Percentiles rank a stretch among this genome's conserved stretches.
phyloP scores from a whole-genome alignment of 2,113 vertebrate species.

The Vimba vimba region DNA sequence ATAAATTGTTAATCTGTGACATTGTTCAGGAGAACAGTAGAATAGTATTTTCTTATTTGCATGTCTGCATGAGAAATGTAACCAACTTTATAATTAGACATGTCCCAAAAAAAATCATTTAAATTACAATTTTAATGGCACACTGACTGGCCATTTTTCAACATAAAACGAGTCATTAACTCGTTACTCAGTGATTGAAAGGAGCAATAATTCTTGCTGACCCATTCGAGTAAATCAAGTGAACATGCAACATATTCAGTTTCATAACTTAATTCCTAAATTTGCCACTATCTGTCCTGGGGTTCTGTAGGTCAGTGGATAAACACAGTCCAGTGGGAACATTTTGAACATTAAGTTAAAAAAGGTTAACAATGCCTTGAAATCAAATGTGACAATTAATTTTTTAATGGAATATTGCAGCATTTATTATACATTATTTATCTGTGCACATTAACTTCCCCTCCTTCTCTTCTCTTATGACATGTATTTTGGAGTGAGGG shows the following conservation, averaged over 20 bases:
- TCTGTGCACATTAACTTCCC: too few relatives aligned
- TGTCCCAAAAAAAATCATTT: background rate
- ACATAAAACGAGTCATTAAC: background rate
- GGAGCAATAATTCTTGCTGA: constrained; percentile 4
- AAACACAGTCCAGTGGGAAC: background rate
- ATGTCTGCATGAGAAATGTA: background rate
- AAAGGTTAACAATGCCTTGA: background rate
- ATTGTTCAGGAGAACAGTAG: background rate
- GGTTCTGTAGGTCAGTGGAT: background rate
- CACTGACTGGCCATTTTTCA: background rate
- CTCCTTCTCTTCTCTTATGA: too few relatives aligned
- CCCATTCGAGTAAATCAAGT: background rate
- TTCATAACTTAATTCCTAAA: background rate
- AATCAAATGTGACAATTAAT: too few relatives aligned
- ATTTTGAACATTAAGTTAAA: background rate
- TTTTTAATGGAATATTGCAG: too few relatives aligned
- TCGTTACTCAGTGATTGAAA: background rate
- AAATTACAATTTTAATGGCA: background rate
- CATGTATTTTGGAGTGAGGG: too few relatives aligned
- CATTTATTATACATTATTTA: too few relatives aligned
- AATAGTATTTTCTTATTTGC: background rate
- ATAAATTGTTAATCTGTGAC: background rate
- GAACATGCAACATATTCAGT: background rate
- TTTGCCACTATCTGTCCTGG: background rate
- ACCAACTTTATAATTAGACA: background rate